Conservation (phyloP, 2,888 invertebrate species). For the Sminthurinus aureus region DNA sequence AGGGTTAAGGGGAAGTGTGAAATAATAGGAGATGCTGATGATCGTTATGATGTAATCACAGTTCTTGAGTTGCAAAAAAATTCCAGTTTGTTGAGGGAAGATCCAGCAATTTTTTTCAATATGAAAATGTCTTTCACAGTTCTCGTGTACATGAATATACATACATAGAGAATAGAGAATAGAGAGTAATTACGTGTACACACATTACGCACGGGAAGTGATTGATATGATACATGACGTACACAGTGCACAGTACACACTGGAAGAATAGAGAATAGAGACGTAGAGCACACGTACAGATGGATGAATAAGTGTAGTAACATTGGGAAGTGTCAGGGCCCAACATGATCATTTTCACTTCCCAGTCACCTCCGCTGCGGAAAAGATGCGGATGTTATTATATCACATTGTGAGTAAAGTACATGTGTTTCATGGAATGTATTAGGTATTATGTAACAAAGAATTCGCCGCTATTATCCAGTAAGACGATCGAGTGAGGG, state of each 20-base stretch:
- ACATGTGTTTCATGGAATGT: not conserved
- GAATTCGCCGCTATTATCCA: not conserved
- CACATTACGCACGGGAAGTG: not conserved
- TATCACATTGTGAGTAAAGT: not conserved
- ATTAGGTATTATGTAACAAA: not conserved
- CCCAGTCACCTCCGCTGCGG: slow-evolving; percentile 47
- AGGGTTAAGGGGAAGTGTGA: too few relatives aligned
- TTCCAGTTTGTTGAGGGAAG: not conserved
- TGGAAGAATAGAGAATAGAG: not conserved
- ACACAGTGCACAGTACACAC: not conserved
- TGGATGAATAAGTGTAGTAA: slow-evolving; percentile 23
- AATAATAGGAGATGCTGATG: too few relatives aligned
- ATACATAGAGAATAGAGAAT: not conserved
- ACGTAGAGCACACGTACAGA: not conserved
- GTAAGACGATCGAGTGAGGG: not conserved
- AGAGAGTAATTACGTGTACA: not conserved
- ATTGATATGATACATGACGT: not conserved
- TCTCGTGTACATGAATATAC: not conserved
- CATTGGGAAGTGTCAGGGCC: slow-evolving; percentile 55
- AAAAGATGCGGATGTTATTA: slow-evolving; percentile 49
- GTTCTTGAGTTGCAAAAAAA: not conserved
- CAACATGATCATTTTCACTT: slow-evolving; percentile 48
- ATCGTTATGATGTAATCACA: too few relatives aligned
- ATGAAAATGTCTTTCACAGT: not conserved
- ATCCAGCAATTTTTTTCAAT: not conserved